A percentile compares a stretch with the other conserved stretches of the same genome.
Evolutionary conservation across 2,888 invertebrate genomes (phyloP).

Genomic region (Hyppa rectilinea): DNA sequence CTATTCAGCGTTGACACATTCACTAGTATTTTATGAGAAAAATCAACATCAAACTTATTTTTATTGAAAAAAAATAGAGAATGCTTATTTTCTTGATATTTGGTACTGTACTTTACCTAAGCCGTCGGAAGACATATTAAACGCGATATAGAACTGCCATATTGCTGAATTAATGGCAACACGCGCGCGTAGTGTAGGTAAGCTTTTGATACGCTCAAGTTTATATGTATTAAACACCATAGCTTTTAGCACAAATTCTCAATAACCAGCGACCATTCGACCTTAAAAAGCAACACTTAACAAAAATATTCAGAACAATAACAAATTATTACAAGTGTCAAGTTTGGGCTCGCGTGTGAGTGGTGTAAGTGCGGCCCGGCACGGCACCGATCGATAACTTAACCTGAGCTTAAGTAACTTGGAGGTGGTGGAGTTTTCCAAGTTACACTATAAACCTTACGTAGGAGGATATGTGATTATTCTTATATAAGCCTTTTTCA

Average conservation of each 20-base stretch:
- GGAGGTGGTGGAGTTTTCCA: neutral
- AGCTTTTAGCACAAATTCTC: too few species aligned
- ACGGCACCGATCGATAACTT: constrained; percentile 49
- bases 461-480: neutral
- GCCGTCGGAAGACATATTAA: neutral
- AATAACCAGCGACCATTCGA: neutral
- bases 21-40: neutral
- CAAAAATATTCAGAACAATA: constrained; percentile 27
- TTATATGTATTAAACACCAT: neutral
- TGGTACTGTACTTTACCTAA: neutral
- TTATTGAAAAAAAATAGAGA: neutral
- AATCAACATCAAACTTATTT: neutral
- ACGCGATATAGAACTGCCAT: neutral
- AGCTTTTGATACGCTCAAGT: neutral
- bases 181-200: too few species aligned
- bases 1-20: neutral
- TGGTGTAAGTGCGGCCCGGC: constrained; percentile 7
- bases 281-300: constrained; percentile 16
- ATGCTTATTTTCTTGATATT: neutral
- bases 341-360: constrained; percentile 48
- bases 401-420: constrained; percentile 17
- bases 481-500: neutral
- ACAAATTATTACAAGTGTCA: constrained; percentile 26
- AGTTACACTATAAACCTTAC: neutral
- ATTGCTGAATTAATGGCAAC: neutral